phyloP scores from a whole-genome alignment of 1,140 invertebrate species.

The Caenorhabditis remanei region DNA sequence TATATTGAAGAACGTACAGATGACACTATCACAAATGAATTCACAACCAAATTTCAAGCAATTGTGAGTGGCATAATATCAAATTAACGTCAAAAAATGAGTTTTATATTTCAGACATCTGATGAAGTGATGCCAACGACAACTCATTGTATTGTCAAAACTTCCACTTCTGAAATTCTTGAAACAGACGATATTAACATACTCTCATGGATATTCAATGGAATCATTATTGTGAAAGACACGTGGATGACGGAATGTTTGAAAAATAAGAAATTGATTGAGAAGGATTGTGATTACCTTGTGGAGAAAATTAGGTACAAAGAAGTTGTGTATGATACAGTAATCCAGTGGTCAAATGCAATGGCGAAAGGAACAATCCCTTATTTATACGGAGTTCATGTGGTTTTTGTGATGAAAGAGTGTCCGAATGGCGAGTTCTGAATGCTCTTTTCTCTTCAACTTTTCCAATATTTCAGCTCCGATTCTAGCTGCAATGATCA shows the following conservation, averaged over 20 bases:
- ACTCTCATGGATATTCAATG: neutral
- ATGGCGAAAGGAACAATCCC: slow-evolving; percentile 37
- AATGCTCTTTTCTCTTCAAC: neutral
- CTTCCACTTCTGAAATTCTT: neutral
- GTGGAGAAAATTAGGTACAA: slow-evolving; percentile 9
- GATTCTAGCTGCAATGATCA: neutral
- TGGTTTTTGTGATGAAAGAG: slow-evolving; percentile 16
- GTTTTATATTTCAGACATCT: neutral
- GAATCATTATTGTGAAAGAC: slow-evolving; percentile 13
- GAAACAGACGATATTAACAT: slow-evolving; percentile 30
- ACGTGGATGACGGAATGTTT: slow-evolving; percentile 15
- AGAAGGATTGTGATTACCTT: slow-evolving; percentile 5
- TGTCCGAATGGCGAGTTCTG: neutral
- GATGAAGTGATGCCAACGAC: neutral
- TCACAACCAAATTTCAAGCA: neutral
- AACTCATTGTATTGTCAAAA: slow-evolving; percentile 12
- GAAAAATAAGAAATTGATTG: slow-evolving; percentile 8
- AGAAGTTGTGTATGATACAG: slow-evolving; percentile 23
- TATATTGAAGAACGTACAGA: neutral
- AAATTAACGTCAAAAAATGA: neutral
- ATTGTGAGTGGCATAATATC: neutral
- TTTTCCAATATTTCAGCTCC: neutral
- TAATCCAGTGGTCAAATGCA: slow-evolving; percentile 35
- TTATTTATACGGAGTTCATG: slow-evolving; percentile 39
- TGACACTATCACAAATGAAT: neutral